Conservation (phyloP, 37 sponge, comb jelly and placozoan genomes). For the Geodia barretti region DNA sequence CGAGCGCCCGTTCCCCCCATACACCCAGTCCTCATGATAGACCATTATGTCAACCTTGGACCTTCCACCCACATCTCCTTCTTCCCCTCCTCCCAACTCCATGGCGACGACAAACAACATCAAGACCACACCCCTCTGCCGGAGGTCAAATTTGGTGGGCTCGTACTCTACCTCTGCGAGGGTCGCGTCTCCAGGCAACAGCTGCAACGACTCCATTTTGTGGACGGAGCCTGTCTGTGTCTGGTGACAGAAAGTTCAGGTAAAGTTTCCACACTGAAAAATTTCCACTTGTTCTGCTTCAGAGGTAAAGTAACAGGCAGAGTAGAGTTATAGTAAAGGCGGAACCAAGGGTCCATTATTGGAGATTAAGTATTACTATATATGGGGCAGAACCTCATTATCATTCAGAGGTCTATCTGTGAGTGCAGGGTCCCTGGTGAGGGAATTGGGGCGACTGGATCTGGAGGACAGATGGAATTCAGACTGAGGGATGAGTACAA, state of each 20-base stretch:
- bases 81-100: constrained; percentile 28
- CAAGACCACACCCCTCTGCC: neutral
- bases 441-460: constrained; percentile 90
- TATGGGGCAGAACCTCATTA: no score
- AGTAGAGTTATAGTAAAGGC: no score
- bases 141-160: constrained; percentile 71
- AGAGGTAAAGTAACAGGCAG: no score
- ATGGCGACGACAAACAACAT: neutral
- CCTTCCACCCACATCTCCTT: constrained; percentile 49
- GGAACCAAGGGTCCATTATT: no score
- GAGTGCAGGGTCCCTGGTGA: constrained; percentile 75
- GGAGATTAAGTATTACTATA: no score
- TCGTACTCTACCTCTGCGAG: constrained; percentile 85
- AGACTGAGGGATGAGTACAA: constrained; percentile 85
- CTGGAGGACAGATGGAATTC: constrained; percentile 93
- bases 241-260: constrained; percentile 84
- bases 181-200: constrained; percentile 47
- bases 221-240: constrained; percentile 79
- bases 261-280: no score
- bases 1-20: constrained; percentile 42
- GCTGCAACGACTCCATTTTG: constrained; percentile 74
- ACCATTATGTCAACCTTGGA: constrained; percentile 81
- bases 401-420: no score
- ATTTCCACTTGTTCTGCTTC: no score
- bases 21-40: constrained; percentile 74